A percentile compares a stretch with the other conserved stretches of the same genome.
These are phyloP conservation scores for Stegana nigrithorax DNA, from an alignment of 2,888 invertebrate species.

Conservation along the genomic window DNA sequence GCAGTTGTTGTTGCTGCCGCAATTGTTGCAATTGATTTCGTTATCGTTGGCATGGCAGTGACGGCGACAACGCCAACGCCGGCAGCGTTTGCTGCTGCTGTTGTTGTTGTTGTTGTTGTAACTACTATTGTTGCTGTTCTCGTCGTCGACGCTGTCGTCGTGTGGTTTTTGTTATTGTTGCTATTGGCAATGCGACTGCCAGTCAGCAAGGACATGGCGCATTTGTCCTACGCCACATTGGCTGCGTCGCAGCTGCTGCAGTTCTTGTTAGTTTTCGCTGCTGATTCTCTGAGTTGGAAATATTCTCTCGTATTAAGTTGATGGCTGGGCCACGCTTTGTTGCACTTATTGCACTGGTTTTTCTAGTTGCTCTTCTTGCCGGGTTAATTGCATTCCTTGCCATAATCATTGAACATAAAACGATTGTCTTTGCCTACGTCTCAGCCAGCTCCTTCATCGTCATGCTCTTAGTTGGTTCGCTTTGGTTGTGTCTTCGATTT, in stretches of 20 bases:
- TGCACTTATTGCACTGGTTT: slow-evolving; percentile 8
- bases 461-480: too few relatives aligned
- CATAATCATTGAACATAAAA: slow-evolving; percentile 31
- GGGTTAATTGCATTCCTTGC: slow-evolving; percentile 28
- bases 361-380: too few relatives aligned
- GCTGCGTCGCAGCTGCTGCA: slow-evolving; percentile 11
- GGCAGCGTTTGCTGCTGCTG: slow-evolving; percentile 12
- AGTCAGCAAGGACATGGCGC: slow-evolving; percentile 24
- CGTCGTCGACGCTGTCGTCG: slow-evolving; percentile 28
- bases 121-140: background rate
- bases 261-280: background rate
- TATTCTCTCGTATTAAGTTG: slow-evolving; percentile 12
- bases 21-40: slow-evolving; percentile 48
- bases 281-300: background rate
- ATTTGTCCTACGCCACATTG: slow-evolving; percentile 24
- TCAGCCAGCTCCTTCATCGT: too few relatives aligned
- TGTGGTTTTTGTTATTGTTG: slow-evolving; percentile 17
- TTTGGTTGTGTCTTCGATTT: slow-evolving; percentile 7
- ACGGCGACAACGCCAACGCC: background rate
- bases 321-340: slow-evolving; percentile 17
- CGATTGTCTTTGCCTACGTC: slow-evolving; percentile 22
- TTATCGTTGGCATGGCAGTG: slow-evolving; percentile 22
- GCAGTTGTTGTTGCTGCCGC: slow-evolving; percentile 41
- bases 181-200: slow-evolving; percentile 20
- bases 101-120: slow-evolving; percentile 19